Evolutionary conservation across 1,140 invertebrate genomes (phyloP).

Genomic region (Nephila pilipes): DNA sequence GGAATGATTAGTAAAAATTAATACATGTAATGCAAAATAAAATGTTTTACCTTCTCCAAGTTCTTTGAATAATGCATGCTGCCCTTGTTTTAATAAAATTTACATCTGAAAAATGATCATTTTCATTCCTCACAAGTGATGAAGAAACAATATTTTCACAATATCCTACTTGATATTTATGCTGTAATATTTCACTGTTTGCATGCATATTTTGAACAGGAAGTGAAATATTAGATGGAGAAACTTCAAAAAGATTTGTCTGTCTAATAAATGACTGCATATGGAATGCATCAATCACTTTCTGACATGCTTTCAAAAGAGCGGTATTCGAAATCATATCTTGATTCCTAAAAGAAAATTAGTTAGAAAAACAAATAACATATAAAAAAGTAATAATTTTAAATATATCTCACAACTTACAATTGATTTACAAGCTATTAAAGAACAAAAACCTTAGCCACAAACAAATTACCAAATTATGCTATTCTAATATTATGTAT

Average conservation of each 20-base stretch:
- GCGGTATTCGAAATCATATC: neutral
- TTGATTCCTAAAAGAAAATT: neutral
- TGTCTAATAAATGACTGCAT: neutral
- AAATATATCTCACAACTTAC: neutral
- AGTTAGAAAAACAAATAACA: neutral
- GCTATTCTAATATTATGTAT: too few species aligned
- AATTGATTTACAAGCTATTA: neutral
- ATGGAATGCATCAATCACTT: neutral
- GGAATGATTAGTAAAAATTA: neutral
- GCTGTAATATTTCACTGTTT: neutral
- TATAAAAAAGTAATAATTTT: neutral
- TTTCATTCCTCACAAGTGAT: neutral
- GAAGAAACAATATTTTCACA: neutral
- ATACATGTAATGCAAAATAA: neutral
- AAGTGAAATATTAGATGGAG: neutral
- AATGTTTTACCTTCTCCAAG: neutral
- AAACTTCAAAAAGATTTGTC: neutral
- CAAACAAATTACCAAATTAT: neutral
- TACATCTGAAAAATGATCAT: neutral
- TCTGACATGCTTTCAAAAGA: constrained; percentile 1
- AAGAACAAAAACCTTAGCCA: neutral
- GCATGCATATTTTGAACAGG: neutral
- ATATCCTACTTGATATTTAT: neutral
- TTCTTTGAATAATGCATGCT: neutral
- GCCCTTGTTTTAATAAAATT: neutral